These are phyloP conservation scores for Plutella xylostella DNA, from an alignment of 2,888 invertebrate species.

Conservation along the genomic window DNA sequence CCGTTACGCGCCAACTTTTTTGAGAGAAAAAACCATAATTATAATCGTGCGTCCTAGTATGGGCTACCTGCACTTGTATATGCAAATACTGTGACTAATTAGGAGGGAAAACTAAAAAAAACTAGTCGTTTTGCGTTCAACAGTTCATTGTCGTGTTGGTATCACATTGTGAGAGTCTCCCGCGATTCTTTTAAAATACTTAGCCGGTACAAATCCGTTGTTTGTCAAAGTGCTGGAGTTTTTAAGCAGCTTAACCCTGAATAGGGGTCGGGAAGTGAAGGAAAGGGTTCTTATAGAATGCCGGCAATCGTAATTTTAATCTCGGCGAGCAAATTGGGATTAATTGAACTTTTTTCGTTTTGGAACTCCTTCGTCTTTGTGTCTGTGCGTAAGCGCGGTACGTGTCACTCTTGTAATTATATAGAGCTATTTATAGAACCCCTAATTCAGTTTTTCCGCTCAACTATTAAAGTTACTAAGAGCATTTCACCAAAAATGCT, in stretches of 20 bases:
- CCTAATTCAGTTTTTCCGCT: no score
- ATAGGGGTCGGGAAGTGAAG: constrained; percentile 49
- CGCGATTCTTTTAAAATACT: constrained; percentile 41
- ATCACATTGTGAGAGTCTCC: constrained; percentile 14
- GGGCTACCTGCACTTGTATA: constrained; percentile 53
- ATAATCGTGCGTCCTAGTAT: constrained; percentile 64
- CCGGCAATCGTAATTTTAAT: constrained; percentile 60
- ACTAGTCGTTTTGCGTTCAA: constrained; percentile 30
- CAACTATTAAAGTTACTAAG: no score
- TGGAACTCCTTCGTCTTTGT: constrained; percentile 52
- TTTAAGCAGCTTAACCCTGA: constrained; percentile 60
- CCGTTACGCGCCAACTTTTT: constrained; percentile 57
- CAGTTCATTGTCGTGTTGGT: constrained; percentile 42
- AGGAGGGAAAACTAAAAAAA: constrained; percentile 52
- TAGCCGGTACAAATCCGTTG: constrained; percentile 57
- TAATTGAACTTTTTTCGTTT: constrained; percentile 65
- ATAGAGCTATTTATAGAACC: constrained; percentile 31
- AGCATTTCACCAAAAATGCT: no score
- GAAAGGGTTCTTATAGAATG: constrained; percentile 60
- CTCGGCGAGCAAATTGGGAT: constrained; percentile 66
- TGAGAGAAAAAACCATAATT: constrained; percentile 57
- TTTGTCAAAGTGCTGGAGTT: constrained; percentile 54
- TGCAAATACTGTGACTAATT: constrained; percentile 61
- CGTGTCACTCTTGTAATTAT: constrained; percentile 40
- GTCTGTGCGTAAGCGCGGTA: constrained; percentile 53